Percentiles rank a stretch among this genome's conserved stretches.
phyloP scores from a whole-genome alignment of 1,140 invertebrate species.

The Pogonomyrmex californicus region DNA sequence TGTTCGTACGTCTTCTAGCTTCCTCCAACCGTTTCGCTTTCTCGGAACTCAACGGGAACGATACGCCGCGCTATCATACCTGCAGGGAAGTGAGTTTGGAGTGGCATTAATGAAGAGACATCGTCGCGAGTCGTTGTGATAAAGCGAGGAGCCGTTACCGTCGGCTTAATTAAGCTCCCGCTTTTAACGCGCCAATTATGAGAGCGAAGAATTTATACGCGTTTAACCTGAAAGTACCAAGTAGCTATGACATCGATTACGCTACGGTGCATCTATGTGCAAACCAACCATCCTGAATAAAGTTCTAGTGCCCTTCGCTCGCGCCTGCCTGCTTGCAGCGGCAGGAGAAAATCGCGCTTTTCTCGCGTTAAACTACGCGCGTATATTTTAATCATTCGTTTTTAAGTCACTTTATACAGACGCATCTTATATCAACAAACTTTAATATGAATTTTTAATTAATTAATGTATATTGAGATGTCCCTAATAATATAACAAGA shows the following conservation, averaged over 20 bases:
- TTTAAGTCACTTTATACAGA: neutral
- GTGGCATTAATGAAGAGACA: conserved; percentile 72
- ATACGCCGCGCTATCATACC: conserved; percentile 52
- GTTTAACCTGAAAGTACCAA: conserved; percentile 56
- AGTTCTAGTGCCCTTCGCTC: conserved; percentile 8
- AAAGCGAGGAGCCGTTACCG: conserved; percentile 52
- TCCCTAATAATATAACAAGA: neutral
- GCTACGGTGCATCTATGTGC: conserved; percentile 52
- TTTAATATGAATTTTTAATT: neutral
- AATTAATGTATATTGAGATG: neutral
- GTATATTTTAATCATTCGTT: conserved; percentile 19
- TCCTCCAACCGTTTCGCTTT: neutral
- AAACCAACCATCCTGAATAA: neutral
- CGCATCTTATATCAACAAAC: neutral
- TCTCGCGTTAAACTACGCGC: neutral
- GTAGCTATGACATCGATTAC: conserved; percentile 60
- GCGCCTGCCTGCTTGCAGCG: neutral
- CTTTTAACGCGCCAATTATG: conserved; percentile 56
- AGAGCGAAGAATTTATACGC: conserved; percentile 62
- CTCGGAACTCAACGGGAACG: conserved; percentile 39
- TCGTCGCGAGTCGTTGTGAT: conserved; percentile 55
- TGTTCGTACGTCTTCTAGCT: conserved; percentile 38
- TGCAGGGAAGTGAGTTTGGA: conserved; percentile 52
- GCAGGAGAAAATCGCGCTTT: conserved; percentile 20
- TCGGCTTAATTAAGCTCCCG: conserved; percentile 59